Percentiles rank a stretch among this genome's conserved stretches.
Evolutionary conservation across 1,140 invertebrate species (phyloP).

Genomic region (Teleopsis dalmanni): DNA sequence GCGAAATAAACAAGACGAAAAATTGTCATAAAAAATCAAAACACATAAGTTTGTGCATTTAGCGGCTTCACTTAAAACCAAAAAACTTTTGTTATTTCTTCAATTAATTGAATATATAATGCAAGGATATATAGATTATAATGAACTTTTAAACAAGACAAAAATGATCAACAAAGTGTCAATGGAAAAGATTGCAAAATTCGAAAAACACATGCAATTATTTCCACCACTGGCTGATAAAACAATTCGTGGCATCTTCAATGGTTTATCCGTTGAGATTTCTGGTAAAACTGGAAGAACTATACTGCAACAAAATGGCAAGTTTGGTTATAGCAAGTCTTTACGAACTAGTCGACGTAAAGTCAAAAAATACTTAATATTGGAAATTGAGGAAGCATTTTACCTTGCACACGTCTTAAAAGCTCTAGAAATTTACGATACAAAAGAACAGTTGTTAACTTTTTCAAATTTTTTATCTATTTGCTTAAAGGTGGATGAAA

Average conservation of each 20-base stretch:
- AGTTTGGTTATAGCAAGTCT: slow-evolving; percentile 63
- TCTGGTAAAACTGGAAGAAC: slow-evolving; percentile 52
- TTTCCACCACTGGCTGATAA: background rate
- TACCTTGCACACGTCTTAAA: slow-evolving; percentile 69
- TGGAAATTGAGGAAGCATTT: slow-evolving; percentile 65
- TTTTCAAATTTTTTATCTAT: slow-evolving; percentile 56
- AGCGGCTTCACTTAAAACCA: too few relatives aligned
- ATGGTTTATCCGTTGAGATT: slow-evolving; percentile 58
- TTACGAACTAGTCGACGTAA: slow-evolving; percentile 47
- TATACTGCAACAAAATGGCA: slow-evolving; percentile 60
- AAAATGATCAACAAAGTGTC: too few relatives aligned
- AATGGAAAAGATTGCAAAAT: too few relatives aligned
- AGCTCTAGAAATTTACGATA: slow-evolving; percentile 59
- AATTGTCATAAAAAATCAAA: too few relatives aligned
- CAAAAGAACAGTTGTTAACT: slow-evolving; percentile 49
- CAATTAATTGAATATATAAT: too few relatives aligned
- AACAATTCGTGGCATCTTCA: slow-evolving; percentile 43
- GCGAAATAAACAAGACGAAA: too few relatives aligned
- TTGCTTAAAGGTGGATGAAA: slow-evolving; percentile 53
- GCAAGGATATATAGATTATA: too few relatives aligned
- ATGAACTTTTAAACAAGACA: too few relatives aligned
- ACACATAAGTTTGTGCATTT: too few relatives aligned
- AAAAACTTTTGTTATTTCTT: too few relatives aligned
- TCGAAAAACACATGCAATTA: background rate
- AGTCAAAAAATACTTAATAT: slow-evolving; percentile 6